Base-by-base conservation (phyloP, 1,140 invertebrate genomes). In the Drosophila varians region DNA sequence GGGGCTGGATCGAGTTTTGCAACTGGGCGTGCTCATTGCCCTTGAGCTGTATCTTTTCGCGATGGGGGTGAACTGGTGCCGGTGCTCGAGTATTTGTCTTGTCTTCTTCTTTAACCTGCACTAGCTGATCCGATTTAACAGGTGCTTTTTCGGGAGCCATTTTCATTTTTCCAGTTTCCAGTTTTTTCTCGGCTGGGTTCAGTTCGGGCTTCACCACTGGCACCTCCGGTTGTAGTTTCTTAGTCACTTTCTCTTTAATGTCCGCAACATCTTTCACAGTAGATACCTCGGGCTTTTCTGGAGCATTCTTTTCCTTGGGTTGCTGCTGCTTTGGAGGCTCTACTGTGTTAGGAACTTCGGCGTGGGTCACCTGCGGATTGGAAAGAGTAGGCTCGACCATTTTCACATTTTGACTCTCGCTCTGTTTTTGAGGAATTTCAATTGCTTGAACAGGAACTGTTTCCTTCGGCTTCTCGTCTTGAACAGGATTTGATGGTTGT, bases 1-100 rank as follows among this genome's bases (percentile, higher is more conserved):
- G 93, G 0, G 93, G 91, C 23, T 93, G 48, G 74, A 92, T 91
- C 77, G 83, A 46, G 28, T 70, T 87, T 34, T 79, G 78, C 38
- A 83, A 26, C 57, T 86, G 75, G 11, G 80, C 68, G 65, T 91
- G 89, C 19, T 91, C 90, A 26, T 74, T 79, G 26, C 70, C 62
- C 28, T 90, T 90, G 0, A 75, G 28, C 34, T 74, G 88, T 16
- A 77, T 45, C 11, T 90, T 89, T 19, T 90, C 84, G 1, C 84
- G 46, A 8, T 58, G 71, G 7, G 75, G 70, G 14, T 69, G 69
- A 26, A 77, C 45, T 5, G 66, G 23, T 3, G 65, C 38, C 1
- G 46, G 68, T 2, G 47, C 26, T 11, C 66, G 46, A 6, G 47
- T 19, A 54, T 55, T 76, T 8, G 74, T 8, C 47, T 77, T 89